Evolutionary conservation across 1,140 invertebrate genomes (phyloP), one percentile per base, ranked within the genome.

Genomic region (Lepidotrigona ventralis): DNA sequence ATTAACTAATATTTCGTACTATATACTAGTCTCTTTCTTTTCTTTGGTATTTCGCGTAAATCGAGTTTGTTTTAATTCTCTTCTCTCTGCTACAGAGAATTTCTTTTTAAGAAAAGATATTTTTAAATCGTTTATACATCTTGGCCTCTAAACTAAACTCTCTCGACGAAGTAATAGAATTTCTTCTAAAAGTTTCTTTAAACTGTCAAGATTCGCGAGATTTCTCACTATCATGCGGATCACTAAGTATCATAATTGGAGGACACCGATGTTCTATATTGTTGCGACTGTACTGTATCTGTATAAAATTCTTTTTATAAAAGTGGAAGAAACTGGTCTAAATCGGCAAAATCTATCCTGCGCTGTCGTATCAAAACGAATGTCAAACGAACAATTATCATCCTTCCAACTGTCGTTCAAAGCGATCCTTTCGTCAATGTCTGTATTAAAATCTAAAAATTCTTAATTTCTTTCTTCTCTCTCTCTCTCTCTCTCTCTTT

Each of bases 291-390:
- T 9, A 21, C 33, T 26, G 63, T 9, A 21, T 68, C 51, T 68
- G 76, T 78, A 78, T 68, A 78, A 78, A 78, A 78, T 78, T 78
- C n/a, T 68, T 9, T 78, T 15, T 78, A 78, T 78, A 68, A 78
- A 78, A 66, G 15, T 78, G 39, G 51, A 46, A 26, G 66, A 46
- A 54, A 51, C 63, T 68, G 68, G 63, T 29, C 76, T 78, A 78
- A 60, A 39, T 68, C 46, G 76, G 26, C 19, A 68, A 66, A n/a
- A 53, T 68, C 12, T 77, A 54, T 68, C 33, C 76, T 54, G 76
- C 64, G 51, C 29, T 53, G n/a, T 77, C 53, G 63, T 76, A 76
- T 76, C 73, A 76, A 76, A 76, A 63, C 29, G 46, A 76, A 66
- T 54, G 14, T 66, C 60, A 77, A 77, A 0, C 75, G 75, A 78